Percentiles rank a stretch among this genome's conserved stretches.
Conservation (phyloP, 2,797 vertebrate genomes). For the Dryobates pubescens region DNA sequence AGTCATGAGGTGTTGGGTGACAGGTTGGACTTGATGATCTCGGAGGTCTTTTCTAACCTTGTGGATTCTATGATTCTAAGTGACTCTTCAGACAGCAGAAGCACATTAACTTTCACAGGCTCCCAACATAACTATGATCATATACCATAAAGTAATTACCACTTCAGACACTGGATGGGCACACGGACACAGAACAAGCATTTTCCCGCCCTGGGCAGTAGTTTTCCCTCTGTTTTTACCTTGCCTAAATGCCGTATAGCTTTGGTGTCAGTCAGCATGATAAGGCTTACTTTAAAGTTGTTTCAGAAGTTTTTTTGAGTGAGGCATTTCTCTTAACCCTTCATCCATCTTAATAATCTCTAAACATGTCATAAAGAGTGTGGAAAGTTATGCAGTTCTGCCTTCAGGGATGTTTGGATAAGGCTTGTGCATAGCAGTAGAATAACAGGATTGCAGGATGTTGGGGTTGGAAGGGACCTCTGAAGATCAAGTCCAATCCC, state of each 20-base stretch:
- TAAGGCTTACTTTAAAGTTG: background rate
- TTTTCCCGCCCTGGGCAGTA: background rate
- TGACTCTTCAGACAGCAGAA: background rate
- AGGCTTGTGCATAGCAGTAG: background rate
- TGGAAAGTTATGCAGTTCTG: background rate
- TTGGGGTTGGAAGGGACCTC: no score
- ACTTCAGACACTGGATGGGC: background rate
- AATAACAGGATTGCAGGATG: background rate
- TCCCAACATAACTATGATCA: background rate
- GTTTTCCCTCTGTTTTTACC: background rate
- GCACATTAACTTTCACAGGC: background rate
- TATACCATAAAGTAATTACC: background rate
- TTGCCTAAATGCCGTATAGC: background rate
- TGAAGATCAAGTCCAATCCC: no score
- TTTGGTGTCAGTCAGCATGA: background rate
- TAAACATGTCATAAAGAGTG: background rate
- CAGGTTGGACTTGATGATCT: no score
- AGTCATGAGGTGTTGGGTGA: no score
- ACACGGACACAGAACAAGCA: background rate
- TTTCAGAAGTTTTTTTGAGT: background rate
- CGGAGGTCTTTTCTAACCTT: no score
- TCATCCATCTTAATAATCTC: background rate
- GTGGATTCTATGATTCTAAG: background rate
- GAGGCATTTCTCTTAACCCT: background rate
- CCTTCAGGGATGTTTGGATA: background rate